Evolutionary conservation across 2,113 vertebrate genomes (phyloP), one percentile per base, ranked within the genome.

Genomic region (Pangasianodon gigas): DNA sequence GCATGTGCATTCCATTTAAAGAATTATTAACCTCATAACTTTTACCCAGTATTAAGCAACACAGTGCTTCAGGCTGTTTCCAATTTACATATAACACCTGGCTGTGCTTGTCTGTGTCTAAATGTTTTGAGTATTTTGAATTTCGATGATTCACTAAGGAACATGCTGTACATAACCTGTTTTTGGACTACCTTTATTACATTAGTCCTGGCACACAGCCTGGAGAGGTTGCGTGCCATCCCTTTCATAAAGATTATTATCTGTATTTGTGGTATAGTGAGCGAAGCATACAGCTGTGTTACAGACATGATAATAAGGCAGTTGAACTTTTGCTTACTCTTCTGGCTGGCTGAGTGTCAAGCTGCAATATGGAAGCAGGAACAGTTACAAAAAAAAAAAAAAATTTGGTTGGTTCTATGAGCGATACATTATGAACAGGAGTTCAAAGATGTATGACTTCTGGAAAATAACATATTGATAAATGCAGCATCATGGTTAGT

Each of bases 181-280:
- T 86, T 52, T 48, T 48, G 62, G 26, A 52, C 56, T 9, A 62
- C 29, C 52, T 67, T 69, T 86, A 86, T 69, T 67, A 52, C 84
- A 85, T 51, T 85, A 67, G 60, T 19, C 84, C 29, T 69, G 65
- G 62, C 62, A 86, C n/a, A 46, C 21, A 67, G 62, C 84, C 84
- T 32, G 29, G 46, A 69, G 84, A 69, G 84, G 62, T 86, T 86
- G 62, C 62, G 46, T 86, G 84, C 62, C 84, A 86, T 69, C 84
- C 46, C 60, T 69, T 86, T 62, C 52, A 29, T 51, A 86, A 86
- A 6, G 84, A 86, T 86, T 69, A 69, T 86, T 86, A 86, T 86
- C 84, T 86, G 29, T 69, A 52, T 86, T 86, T 69, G 84, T 86
- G 84, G 84, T 86, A 69, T 67, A 86, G 16, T 86, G 84, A 86